Base-by-base conservation (phyloP, 1,140 invertebrate species). In the Drosophila lini region DNA sequence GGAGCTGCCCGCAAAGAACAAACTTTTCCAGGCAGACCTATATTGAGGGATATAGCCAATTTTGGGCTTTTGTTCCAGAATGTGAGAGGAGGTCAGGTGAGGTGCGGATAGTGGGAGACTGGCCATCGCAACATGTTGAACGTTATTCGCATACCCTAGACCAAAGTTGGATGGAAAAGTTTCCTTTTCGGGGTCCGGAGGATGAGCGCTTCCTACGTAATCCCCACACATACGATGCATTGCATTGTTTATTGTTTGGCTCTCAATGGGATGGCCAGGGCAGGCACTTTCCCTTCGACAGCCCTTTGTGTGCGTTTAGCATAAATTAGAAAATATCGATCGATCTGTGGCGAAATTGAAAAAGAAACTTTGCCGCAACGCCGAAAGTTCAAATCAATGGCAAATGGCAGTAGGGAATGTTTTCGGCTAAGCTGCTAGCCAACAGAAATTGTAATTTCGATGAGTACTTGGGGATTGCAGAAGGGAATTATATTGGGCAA, bases 281-380 rank as follows among this genome's bases (percentile, higher is more conserved):
- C 6, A 16, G 34, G 68, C 44, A 59, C 68, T 71, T 59, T 71
- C 65, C 67, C 65, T 71, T 58, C 36, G 42, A 25, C 32, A 41
- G 52, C 56, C 38, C 41, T 47, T 62, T 57, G 69, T 70, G 73
- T 85, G 63, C 76, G 55, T 80, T 84, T 64, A 63, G 63, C 81
- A 78, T 81, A 74, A 85, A 85, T 78, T 86, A 81, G 74, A 78
- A 85, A 75, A 48, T 78, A 86, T 86, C 81, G 81, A 85, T 85
- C 67, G 56, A 63, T 62, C 56, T 70, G 74, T 59, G 58, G 63
- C 41, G 42, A 71, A 78, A 68, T 61, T 78, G 74, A 64, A 78
- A 70, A 78, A 42, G 58, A 47, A 78, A 78, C 58, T 74, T 70
- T 59, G 9, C 38, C 44, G 9, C 22, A 55, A 22, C 36, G 36